A percentile compares a stretch with the other conserved stretches of the same genome.
Evolutionary conservation across 2,888 invertebrate genomes (phyloP).

Genomic region (Agonopterix subpropinquella): DNA sequence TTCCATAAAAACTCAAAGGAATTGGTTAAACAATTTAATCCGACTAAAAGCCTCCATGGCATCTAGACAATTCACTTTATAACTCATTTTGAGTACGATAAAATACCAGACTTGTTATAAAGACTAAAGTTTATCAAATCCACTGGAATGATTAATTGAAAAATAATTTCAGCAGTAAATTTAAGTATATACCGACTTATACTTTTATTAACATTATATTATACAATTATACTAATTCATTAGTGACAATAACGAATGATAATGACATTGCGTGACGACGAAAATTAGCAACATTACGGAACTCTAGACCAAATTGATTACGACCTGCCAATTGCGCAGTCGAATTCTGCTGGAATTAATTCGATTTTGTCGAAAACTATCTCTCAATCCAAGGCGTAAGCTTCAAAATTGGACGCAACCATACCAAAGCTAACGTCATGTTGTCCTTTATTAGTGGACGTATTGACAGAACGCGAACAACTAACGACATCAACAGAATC

Average conservation of each 20-base stretch:
- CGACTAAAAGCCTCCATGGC: constrained; percentile 3
- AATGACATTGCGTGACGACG: constrained; percentile 26
- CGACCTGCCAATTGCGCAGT: constrained; percentile 29
- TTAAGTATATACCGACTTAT: too few relatives aligned
- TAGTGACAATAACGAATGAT: constrained; percentile 2
- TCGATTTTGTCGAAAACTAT: constrained; percentile 16
- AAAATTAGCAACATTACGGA: constrained; percentile 38
- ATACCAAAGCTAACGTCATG: constrained; percentile 24
- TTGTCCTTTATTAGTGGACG: constrained; percentile 52
- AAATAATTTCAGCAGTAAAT: too few relatives aligned
- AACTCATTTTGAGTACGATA: background rate
- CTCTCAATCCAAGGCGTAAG: constrained; percentile 22
- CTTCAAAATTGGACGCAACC: constrained; percentile 25
- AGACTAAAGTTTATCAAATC: too few relatives aligned
- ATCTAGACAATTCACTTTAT: constrained; percentile 1
- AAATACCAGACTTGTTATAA: background rate
- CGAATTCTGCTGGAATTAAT: constrained; percentile 28
- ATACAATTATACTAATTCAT: background rate
- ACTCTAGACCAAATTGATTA: constrained; percentile 36
- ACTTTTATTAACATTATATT: too few relatives aligned
- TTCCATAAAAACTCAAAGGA: constrained; percentile 10
- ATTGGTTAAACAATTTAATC: constrained; percentile 4
- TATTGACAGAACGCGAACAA: constrained; percentile 63
- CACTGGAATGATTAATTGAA: too few relatives aligned
- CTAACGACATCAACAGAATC: constrained; percentile 57